Conservation (phyloP, 2,888 invertebrate species). For the Folsomia candida region DNA sequence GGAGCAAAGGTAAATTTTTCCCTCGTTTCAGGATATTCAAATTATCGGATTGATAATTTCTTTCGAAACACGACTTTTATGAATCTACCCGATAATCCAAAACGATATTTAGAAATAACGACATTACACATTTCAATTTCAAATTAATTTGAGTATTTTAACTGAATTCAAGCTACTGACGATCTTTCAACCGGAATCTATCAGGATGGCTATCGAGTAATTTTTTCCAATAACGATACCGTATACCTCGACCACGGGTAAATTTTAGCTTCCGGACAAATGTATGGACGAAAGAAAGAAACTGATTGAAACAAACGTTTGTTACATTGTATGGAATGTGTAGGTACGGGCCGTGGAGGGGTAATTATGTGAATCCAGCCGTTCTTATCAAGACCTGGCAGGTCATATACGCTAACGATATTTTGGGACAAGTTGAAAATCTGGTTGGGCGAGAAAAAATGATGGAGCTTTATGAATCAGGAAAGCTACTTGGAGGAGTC, state of each 20-base stretch:
- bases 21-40: too few species aligned
- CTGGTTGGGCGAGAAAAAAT: constrained; percentile 47
- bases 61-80: too few species aligned
- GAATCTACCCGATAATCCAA: too few species aligned
- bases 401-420: constrained; percentile 55
- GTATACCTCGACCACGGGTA: constrained; percentile 83
- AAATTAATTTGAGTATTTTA: too few species aligned
- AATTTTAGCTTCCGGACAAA: too few species aligned
- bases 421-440: constrained; percentile 1
- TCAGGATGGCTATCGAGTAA: constrained; percentile 69
- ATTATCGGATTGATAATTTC: too few species aligned
- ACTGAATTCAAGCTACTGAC: constrained; percentile 62
- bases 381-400: constrained; percentile 88
- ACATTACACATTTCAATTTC: too few species aligned
- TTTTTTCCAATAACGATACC: constrained; percentile 82
- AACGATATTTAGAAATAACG: too few species aligned
- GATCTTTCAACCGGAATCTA: constrained; percentile 61
- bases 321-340: too few species aligned
- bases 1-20: constrained; percentile 37
- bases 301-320: too few species aligned
- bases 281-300: too few species aligned
- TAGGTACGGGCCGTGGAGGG: constrained; percentile 79
- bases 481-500: constrained; percentile 65
- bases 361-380: constrained; percentile 83
- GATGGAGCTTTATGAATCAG: constrained; percentile 49